Base-by-base conservation (phyloP, 2,113 vertebrate genomes). In the Amazona guildingii region DNA sequence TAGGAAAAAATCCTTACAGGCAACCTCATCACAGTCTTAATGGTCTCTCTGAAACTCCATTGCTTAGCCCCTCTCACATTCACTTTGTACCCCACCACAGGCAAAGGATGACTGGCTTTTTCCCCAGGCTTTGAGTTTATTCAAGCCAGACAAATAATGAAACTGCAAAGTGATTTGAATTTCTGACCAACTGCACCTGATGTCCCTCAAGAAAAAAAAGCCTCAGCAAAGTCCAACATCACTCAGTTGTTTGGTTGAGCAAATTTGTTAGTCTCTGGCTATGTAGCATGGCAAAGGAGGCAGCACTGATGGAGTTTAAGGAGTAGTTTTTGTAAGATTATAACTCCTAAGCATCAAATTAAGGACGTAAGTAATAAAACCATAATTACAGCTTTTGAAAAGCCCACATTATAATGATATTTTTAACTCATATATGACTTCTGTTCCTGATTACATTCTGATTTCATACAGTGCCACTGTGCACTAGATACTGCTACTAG, bases 151-250 rank as follows among this genome's bases (percentile, higher is more conserved):
- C 16, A 79, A 61, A 73, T 17, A 21, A 43, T 37, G 14, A 86
- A 86, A 27, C 25, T 46, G 6, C 12, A 21, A 92, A 73, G 52
- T 17, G 33, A 86, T 52, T 76, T 59, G 10, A 10, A 39, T 54
- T 94, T 83, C 59, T 62, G 63, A 19, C 20, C 64, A 44, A 18
- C 10, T 57, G 5, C 11, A 52, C 17, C 17, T 11, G 6, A 31
- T 29, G 9, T 1, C 24, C 17, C 17, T 70, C 27, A 52, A 72
- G 63, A 57, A 18, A 64, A 55, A 35, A 80, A 78, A 67, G 5
- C 31, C 18, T 33, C 54, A 37, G 48, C 28, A 10, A 10, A 0
- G 2, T 35, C 28, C 59, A 84, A 2, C 16, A 4, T 15, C 2
- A 1, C 51, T 57, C 27, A 55, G 2, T 20, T 59, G n/a, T 62